Evolutionary conservation across 2,113 vertebrate genomes (phyloP).

Genomic region (Gallinago jamesoni): DNA sequence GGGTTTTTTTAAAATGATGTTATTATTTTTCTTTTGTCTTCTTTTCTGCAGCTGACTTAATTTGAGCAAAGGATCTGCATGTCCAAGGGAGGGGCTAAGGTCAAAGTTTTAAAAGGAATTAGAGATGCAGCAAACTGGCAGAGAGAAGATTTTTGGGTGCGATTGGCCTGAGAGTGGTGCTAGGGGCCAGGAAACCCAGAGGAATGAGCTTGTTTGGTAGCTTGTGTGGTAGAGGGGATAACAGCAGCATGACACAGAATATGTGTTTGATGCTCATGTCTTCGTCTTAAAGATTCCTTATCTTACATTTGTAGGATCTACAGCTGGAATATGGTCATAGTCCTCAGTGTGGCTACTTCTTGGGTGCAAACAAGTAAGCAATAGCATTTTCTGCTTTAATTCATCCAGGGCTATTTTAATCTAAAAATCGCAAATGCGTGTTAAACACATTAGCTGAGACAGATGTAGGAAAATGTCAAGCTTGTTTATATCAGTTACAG

Average conservation of each 20-base stretch:
- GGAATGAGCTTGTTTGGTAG: neutral
- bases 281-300: neutral
- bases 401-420: neutral
- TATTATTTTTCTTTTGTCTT: neutral
- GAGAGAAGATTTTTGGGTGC: neutral
- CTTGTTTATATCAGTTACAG: neutral
- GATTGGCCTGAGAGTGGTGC: neutral
- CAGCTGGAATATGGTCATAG: constrained; percentile 90
- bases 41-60: neutral
- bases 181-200: neutral
- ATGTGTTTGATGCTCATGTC: neutral
- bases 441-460: neutral
- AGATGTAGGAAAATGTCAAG: neutral
- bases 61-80: neutral
- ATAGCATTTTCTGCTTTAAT: neutral
- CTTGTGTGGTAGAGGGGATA: neutral
- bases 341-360: constrained; percentile 83
- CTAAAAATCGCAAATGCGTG: neutral
- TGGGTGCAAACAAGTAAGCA: constrained; percentile 91
- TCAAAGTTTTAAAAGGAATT: neutral
- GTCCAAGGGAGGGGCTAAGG: neutral
- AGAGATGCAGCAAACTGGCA: neutral
- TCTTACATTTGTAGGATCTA: constrained; percentile 81
- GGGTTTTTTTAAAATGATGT: neutral
- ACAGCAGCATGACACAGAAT: neutral